A percentile compares a stretch with the other conserved stretches of the same genome.
Conservation (phyloP, 2,888 invertebrate species). For the Diarsia rubi region DNA sequence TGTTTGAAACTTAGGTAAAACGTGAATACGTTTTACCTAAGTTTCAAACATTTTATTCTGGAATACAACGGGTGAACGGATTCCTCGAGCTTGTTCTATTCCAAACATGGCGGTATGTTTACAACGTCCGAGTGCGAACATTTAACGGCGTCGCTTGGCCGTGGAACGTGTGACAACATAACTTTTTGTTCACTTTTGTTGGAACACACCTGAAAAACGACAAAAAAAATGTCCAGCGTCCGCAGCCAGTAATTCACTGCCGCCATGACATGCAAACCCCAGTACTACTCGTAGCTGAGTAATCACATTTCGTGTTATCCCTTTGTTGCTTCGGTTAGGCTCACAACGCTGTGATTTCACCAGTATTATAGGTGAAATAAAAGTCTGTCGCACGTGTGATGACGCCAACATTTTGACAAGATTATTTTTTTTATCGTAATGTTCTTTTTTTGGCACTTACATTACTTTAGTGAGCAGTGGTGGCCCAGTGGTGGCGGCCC, state of each 20-base stretch:
- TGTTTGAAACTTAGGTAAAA: too few relatives aligned
- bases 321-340: slow-evolving; percentile 81
- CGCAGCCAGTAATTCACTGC: slow-evolving; percentile 82
- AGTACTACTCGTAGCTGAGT: slow-evolving; percentile 79
- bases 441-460: slow-evolving; percentile 31
- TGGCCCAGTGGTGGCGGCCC: too few relatives aligned
- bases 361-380: slow-evolving; percentile 74
- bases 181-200: slow-evolving; percentile 84
- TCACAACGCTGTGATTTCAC: slow-evolving; percentile 83
- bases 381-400: slow-evolving; percentile 68
- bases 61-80: slow-evolving; percentile 39
- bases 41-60: slow-evolving; percentile 28
- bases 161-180: slow-evolving; percentile 75
- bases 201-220: slow-evolving; percentile 81
- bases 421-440: slow-evolving; percentile 47
- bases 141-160: slow-evolving; percentile 77
- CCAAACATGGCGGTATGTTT: slow-evolving; percentile 80
- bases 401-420: slow-evolving; percentile 34
- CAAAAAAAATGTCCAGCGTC: slow-evolving; percentile 65
- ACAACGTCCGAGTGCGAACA: slow-evolving; percentile 81
- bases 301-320: slow-evolving; percentile 88
- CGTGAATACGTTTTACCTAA: too few relatives aligned
- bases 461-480: too few relatives aligned
- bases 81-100: slow-evolving; percentile 68
- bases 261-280: slow-evolving; percentile 84